Base-by-base conservation (phyloP, 2,888 invertebrate genomes). In the Euplagia quadripunctaria region DNA sequence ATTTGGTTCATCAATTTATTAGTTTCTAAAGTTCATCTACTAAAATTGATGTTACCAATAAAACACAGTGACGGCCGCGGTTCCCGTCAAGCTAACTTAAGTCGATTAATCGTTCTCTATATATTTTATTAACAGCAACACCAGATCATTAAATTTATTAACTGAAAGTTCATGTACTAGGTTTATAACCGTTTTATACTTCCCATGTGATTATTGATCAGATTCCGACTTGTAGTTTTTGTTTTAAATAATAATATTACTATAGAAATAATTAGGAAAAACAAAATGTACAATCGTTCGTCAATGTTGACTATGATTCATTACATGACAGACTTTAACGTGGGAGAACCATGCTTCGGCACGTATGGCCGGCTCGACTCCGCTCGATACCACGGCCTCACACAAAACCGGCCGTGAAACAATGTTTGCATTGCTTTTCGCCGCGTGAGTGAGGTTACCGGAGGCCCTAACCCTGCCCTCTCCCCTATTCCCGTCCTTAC, bases 131-230 rank as follows among this genome's bases (percentile, higher is more conserved):
- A n/a, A 46, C 46, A 41, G 46, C 65, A 42, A 12, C 20, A n/a
- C n/a, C 46, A 65, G n/a, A 46, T 65, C 49, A 65, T 65, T 65
- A 16, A 46, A 65, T 65, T 65, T 49, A 65, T 65, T n/a, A 20
- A 20, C 20, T 12, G 65, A 16, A 5, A n/a, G 8, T 41, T 17
- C 31, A 14, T 63, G 14, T 63, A 16, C 8, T 42, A 17, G 42
- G 64, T 17, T 16, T 64, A 31, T 6, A 20, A 41, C 14, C 9
- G 61, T 63, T 63, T 3, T n/a, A 17, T 55, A 55, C 55, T 55
- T 17, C n/a, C 52, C 55, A 55, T n/a, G 41, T 63, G 16, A 11
- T 41, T 20, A 41, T 5, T 16, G 63, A 41, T 31, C 12, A 61
- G 12, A 55, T 5, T 4, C 20, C 12, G 2, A 17, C 7, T 41